Evolutionary conservation across 2,113 vertebrate genomes (phyloP).

Genomic region (Scomber japonicus): DNA sequence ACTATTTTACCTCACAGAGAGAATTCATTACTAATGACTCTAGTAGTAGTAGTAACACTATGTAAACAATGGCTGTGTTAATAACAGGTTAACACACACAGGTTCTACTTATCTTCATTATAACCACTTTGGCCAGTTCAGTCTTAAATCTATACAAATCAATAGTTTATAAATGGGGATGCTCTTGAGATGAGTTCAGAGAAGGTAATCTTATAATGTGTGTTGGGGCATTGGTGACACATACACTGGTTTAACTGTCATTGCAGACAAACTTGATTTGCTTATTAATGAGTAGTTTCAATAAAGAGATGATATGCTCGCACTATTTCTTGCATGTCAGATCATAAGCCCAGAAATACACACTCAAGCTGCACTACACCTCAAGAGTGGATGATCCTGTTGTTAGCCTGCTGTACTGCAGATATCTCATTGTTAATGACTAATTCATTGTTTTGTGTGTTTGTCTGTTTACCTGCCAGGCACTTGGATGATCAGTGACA

Average conservation of each 20-base stretch:
- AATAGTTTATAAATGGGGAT: neutral
- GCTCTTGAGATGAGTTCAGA: neutral
- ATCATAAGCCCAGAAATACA: too few species aligned
- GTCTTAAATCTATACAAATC: neutral
- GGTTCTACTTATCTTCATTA: neutral
- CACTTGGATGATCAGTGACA: neutral
- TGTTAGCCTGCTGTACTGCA: neutral
- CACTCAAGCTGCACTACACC: neutral
- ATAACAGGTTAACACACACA: too few species aligned
- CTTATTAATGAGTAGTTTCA: neutral
- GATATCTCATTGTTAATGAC: neutral
- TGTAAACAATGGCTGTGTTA: neutral
- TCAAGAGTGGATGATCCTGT: neutral
- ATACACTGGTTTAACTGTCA: too few species aligned
- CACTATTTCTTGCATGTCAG: neutral
- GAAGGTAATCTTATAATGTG: too few species aligned
- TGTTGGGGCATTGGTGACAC: too few species aligned
- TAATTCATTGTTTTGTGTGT: neutral
- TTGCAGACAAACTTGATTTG: too few species aligned
- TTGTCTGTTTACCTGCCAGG: neutral
- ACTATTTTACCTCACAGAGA: too few species aligned
- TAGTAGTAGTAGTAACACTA: too few species aligned
- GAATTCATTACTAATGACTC: too few species aligned
- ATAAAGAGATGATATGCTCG: neutral
- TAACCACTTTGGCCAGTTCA: neutral